Base-by-base conservation (phyloP, 1,140 invertebrate species). In the Lepidurus arcticus region DNA sequence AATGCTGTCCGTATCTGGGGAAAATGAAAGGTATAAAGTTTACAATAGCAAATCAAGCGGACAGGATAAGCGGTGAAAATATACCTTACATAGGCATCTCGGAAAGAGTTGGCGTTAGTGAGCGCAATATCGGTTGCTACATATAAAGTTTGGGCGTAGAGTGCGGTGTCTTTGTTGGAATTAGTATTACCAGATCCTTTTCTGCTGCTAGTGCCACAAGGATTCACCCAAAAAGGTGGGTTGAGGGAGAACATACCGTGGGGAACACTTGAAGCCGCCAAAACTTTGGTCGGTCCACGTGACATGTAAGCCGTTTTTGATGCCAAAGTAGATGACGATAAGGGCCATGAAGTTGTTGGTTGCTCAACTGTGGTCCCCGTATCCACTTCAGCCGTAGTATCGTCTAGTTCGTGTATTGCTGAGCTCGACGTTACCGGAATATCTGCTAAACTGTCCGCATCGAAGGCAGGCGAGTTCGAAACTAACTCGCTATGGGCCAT, bases 211-310 rank as follows among this genome's bases (percentile, higher is more conserved):
- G 5, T 7, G 21, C 53, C 53, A 21, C 53, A 65, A 65, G 53
- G 53, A 65, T 65, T 65, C 53, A 65, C 53, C 53, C 53, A 65
- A 16, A 65, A 65, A 0, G 53, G 53, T 65, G 53, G 53, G 53
- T 65, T 10, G 16, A 7, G 16, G 53, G 8, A 65, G 21, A 65
- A 0, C 8, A 65, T 65, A 21, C 53, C 53, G n/a, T 7, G 53
- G 53, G 53, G 53, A 65, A n/a, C n/a, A 7, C 53, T 4, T n/a
- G 53, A 5, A 65, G n/a, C 53, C 16, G 16, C 13, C 53, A 65
- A n/a, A 7, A 16, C 53, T 21, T 65, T 16, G 16, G 13, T 0
- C 16, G n/a, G 13, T n/a, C 7, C 53, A 16, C 13, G n/a, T 13
- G 53, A 34, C 34, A 34, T 4, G 34, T 34, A 21, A 65, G 16